A percentile compares a stretch with the other conserved stretches of the same genome.
These are phyloP conservation scores for Saguinus midas DNA, from an alignment of 2,113 vertebrate genomes.

Conservation along the genomic window DNA sequence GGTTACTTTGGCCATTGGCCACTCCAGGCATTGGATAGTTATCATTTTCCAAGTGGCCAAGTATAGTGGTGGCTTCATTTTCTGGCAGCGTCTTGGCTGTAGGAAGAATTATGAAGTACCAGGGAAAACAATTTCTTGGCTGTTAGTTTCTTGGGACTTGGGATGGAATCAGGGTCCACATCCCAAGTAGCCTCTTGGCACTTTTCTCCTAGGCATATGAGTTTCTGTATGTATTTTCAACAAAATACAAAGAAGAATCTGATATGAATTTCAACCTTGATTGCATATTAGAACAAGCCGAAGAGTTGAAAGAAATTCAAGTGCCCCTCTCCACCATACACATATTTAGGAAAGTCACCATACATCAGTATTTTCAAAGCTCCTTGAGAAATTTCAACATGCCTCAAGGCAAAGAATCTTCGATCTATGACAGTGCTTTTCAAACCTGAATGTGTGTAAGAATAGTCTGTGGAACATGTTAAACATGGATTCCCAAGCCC, in stretches of 20 bases:
- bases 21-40: slow-evolving; percentile 26
- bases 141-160: neutral
- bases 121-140: neutral
- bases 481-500: neutral
- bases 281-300: neutral
- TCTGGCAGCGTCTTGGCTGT: neutral
- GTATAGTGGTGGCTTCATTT: neutral
- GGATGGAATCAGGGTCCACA: too few species aligned
- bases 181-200: neutral
- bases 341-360: neutral
- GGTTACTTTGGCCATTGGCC: slow-evolving; percentile 55
- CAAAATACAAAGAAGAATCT: neutral
- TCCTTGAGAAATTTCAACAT: neutral
- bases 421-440: neutral
- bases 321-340: neutral
- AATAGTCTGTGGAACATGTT: neutral
- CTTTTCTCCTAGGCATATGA: neutral
- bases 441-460: neutral
- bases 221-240: neutral
- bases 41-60: slow-evolving; percentile 24
- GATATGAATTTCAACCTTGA: neutral
- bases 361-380: neutral
- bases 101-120: neutral
- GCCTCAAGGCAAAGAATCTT: neutral
- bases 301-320: neutral